Base-by-base conservation (phyloP, 2,113 vertebrate genomes). In the Brevimyrus niger region DNA sequence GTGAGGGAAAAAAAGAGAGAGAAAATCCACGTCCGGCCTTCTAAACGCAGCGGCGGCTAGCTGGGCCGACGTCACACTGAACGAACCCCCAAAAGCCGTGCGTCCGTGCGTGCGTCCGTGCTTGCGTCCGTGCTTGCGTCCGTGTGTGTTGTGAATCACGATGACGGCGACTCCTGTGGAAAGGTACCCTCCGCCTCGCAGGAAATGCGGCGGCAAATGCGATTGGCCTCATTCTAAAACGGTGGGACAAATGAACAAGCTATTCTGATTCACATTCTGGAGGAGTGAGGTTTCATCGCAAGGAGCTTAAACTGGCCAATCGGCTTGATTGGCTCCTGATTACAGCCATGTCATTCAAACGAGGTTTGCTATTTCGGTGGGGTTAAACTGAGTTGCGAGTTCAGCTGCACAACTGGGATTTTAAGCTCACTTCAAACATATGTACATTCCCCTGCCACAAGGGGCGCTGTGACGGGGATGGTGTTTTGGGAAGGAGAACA, bases 1-100 rank as follows among this genome's bases (percentile, higher is more conserved):
- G 83, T 91, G 89, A 35, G 87, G 65, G 46, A 35, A 31, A 23
- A 51, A 89, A 42, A 23, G n/a, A 48, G 15, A 86, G 86, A 31
- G 61, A 69, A 69, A 69, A 69, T 69, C 69, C n/a, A 38, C 35
- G 73, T 88, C 55, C 21, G 48, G 76, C 80, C 51, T 89, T 87
- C 87, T 55, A 47, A 89, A 51, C 21, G 58, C 21, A 35, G 46
- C 15, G 47, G 27, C 47, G 35, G 83, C 47, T 17, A n/a, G 53
- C 21, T 35, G 44, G 46, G 23, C 38, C n/a, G 1, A 47, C 83
- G 82, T 80, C 21, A 53, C 21, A 38, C 51, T 17, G 17, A 87
- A 87, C 73, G 6, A 80, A 6, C 13, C 73, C 73, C 73, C 35
- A 0, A 42, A 80, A 80, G 31, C 73, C 73, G 35, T 23, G 47